Percentiles rank a stretch among this genome's conserved stretches.
Conservation (phyloP, 37 sponge, comb jelly and placozoan genomes). For the Hexactinellida sp. region DNA sequence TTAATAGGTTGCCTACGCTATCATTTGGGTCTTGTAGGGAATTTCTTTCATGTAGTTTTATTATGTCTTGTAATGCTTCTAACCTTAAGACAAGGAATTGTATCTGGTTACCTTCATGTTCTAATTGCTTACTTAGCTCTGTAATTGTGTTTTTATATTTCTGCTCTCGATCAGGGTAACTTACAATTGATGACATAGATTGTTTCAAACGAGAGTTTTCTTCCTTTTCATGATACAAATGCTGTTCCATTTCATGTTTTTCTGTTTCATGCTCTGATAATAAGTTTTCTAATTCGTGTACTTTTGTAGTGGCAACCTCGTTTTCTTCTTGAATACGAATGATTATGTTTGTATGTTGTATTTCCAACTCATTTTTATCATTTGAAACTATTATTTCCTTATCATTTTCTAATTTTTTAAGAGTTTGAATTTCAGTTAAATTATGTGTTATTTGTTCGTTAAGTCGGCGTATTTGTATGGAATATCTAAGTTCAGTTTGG, state of each 20-base stretch:
- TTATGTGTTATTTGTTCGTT: neutral
- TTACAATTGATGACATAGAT: neutral
- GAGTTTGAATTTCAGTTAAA: neutral
- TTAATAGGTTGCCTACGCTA: neutral
- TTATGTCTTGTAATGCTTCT: neutral
- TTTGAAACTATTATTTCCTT: neutral
- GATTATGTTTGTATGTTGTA: neutral
- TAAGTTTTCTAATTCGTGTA: neutral
- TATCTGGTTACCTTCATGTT: neutral
- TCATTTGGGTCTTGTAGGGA: neutral
- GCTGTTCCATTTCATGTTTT: neutral
- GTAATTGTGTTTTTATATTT: neutral
- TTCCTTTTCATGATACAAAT: neutral
- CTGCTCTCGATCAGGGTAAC: neutral
- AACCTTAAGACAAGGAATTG: neutral
- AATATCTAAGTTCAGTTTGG: neutral
- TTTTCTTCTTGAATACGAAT: neutral
- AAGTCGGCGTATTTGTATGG: neutral
- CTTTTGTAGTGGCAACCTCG: neutral
- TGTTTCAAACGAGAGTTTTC: neutral
- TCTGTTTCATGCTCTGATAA: neutral
- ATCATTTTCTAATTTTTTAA: neutral
- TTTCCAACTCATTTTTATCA: neutral
- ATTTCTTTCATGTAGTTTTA: neutral
- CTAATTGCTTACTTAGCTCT: neutral